A percentile compares a stretch with the other conserved stretches of the same genome.
Evolutionary conservation across 2,888 invertebrate species (phyloP).

Genomic region (Macropis europaea): DNA sequence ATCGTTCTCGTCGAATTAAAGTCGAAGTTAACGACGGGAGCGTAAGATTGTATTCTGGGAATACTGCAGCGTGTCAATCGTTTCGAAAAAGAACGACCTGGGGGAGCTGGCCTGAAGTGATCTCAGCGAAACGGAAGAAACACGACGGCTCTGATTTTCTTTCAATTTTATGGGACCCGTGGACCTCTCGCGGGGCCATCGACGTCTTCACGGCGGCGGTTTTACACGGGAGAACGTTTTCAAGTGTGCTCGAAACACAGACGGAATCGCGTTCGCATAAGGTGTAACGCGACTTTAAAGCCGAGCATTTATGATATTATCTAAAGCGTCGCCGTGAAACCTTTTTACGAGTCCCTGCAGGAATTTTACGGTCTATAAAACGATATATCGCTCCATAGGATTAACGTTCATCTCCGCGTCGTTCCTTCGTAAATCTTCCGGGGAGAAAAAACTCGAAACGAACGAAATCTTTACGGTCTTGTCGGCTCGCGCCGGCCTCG

Average conservation of each 20-base stretch:
- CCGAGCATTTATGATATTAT: conserved; percentile 33
- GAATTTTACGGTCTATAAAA: conserved; percentile 30
- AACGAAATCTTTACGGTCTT: neutral
- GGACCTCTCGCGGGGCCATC: neutral
- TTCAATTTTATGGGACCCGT: conserved; percentile 7
- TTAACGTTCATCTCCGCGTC: conserved; percentile 10
- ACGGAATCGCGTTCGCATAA: neutral
- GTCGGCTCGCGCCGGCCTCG: neutral
- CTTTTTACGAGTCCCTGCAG: conserved; percentile 13
- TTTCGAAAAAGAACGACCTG: neutral
- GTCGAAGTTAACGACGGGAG: neutral
- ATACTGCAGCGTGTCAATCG: neutral
- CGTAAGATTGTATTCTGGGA: neutral
- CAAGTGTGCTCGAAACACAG: neutral
- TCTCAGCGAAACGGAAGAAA: neutral
- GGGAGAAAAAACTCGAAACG: conserved; percentile 10
- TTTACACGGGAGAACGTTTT: conserved; percentile 14
- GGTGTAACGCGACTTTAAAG: conserved; percentile 19
- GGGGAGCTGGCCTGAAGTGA: neutral
- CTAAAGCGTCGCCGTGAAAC: conserved; percentile 2
- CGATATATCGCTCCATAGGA: conserved; percentile 9
- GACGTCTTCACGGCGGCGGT: neutral
- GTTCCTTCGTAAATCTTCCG: neutral
- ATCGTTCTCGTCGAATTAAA: too few species aligned
- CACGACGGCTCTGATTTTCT: conserved; percentile 3